Conservation (phyloP, 2,797 vertebrate species). For the Mormyrops boulengeri region DNA sequence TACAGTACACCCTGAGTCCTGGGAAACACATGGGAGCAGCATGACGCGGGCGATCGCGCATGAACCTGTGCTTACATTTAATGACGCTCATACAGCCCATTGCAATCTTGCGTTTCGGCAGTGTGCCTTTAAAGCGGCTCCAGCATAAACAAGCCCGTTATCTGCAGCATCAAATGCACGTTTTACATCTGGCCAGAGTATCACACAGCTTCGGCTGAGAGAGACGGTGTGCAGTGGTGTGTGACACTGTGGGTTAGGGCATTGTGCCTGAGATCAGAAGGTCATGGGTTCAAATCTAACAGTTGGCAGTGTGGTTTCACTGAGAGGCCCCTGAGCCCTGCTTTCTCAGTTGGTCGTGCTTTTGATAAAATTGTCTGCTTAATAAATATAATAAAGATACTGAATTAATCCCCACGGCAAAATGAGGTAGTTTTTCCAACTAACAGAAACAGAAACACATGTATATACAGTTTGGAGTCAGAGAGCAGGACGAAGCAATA, state of each 20-base stretch:
- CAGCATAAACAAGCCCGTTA: not conserved
- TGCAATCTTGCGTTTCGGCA: not conserved
- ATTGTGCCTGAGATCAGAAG: not conserved
- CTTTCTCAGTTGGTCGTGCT: not conserved
- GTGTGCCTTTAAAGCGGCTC: not conserved
- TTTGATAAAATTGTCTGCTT: not conserved
- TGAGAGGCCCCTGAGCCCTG: not conserved
- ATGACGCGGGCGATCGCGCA: not conserved
- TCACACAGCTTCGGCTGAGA: not conserved
- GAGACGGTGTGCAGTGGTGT: conserved; percentile 16
- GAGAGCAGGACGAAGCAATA: not conserved
- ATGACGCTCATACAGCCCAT: not conserved
- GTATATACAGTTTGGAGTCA: not conserved
- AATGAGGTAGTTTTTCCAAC: not conserved
- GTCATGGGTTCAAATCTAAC: not conserved
- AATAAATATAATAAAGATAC: not conserved
- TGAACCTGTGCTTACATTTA: not conserved
- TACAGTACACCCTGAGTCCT: not conserved
- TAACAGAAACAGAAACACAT: not conserved
- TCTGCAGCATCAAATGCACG: conserved; percentile 6
- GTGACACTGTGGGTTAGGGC: not conserved
- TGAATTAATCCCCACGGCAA: not conserved
- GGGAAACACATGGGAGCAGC: not conserved
- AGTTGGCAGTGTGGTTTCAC: not conserved
- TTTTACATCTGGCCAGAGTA: not conserved